These are phyloP conservation scores for Hyphantria cunea DNA, from an alignment of 1,140 invertebrate genomes.

Conservation along the genomic window DNA sequence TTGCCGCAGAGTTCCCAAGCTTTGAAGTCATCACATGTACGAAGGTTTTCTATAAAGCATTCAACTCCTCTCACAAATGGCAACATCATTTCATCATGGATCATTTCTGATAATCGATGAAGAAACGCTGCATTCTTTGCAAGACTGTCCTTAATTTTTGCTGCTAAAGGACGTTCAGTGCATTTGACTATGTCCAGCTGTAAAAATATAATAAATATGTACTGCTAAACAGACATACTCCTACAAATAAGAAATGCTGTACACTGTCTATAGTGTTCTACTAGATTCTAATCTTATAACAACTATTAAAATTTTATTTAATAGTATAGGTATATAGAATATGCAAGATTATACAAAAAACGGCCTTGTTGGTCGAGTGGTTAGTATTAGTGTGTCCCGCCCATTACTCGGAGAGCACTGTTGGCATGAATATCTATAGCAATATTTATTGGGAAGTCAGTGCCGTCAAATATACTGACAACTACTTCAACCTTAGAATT, in stretches of 20 bases:
- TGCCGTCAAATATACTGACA: no score
- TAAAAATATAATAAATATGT: slow-evolving; percentile 45
- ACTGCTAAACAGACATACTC: neutral
- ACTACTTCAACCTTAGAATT: no score
- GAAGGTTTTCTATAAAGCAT: slow-evolving; percentile 70
- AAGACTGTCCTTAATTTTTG: slow-evolving; percentile 70
- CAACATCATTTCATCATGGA: slow-evolving; percentile 73
- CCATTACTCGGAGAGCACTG: no score
- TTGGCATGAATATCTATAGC: no score
- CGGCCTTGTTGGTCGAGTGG: no score
- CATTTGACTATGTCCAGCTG: slow-evolving; percentile 75
- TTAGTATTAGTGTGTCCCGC: no score
- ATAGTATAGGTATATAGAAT: no score
- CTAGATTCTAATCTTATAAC: no score
- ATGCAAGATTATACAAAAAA: no score
- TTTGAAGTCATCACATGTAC: slow-evolving; percentile 75
- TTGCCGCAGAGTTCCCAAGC: slow-evolving; percentile 77
- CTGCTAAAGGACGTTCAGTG: slow-evolving; percentile 68
- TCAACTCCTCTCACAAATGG: slow-evolving; percentile 74
- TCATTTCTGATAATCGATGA: slow-evolving; percentile 72
- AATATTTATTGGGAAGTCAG: no score
- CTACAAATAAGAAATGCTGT: neutral
- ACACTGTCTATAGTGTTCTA: no score
- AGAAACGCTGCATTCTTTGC: slow-evolving; percentile 75
- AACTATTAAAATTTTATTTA: no score